Base-by-base conservation (phyloP, 2,797 vertebrate species). In the Zenarchopterus dispar region DNA sequence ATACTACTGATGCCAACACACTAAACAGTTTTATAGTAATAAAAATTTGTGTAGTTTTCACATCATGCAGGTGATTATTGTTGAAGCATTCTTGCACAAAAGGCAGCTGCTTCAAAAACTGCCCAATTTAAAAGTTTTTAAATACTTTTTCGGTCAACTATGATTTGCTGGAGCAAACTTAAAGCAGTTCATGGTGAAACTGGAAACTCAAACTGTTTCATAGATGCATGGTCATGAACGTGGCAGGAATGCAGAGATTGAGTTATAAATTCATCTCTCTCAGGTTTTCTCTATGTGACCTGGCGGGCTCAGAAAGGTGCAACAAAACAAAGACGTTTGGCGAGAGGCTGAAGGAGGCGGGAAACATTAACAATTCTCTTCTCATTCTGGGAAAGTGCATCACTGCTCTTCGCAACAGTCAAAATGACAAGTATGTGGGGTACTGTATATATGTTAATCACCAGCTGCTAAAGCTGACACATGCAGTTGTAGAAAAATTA, bases 371-470 rank as follows among this genome's bases (percentile, higher is more conserved):
- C 84, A 96, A 93, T 75, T 97, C 96, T 4, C 92, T 97, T 70
- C 94, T 97, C 62, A 97, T 95, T 62, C 91, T 98, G 79, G 96
- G 96, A 47, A 98, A 97, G 74, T 97, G 95, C 73, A 96, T 98
- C 78, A 92, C 89, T 18, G 95, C 93, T 0, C 63, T 97, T 5
- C 93, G 95, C 24, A 94, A 94, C 88, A 94, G 90, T 75, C 94
- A 95, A 81, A 89, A 89, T 3, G 93, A 94, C 11, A 84, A 93
- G 95, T 96, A 90, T n/a, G 1, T 9, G 5, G 45, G 11, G 19
- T 31, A 7, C n/a, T n/a, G n/a, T n/a, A 22, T 4, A 2, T 28
- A 3, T 9, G n/a, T 21, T 19, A 1, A 8, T 28, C 16, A 21
- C n/a, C 13, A 1, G 11, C n/a, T 6, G 15, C 46, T 2, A 16